phyloP scores from a whole-genome alignment of 2,113 vertebrate species.

The Chloroceryle aenea region DNA sequence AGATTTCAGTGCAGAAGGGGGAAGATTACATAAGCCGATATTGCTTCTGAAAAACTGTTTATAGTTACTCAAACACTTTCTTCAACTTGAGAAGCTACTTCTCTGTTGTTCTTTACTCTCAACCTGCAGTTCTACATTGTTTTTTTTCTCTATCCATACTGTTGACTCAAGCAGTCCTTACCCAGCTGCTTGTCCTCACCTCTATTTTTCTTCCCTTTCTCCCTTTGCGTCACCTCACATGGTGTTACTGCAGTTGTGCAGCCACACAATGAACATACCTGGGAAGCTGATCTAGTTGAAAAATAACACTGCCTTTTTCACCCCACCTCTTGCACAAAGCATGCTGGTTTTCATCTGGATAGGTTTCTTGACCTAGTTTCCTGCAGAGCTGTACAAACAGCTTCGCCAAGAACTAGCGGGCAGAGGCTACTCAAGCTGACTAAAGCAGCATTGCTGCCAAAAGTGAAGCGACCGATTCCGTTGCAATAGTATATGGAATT shows the following conservation, averaged over 20 bases:
- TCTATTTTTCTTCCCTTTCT: neutral
- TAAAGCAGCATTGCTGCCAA: neutral
- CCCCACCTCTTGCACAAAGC: neutral
- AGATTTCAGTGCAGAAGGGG: neutral
- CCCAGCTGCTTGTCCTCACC: neutral
- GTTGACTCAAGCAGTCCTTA: neutral
- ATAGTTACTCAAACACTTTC: neutral
- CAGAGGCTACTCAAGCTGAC: slow-evolving; percentile 22
- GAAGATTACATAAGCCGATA: neutral
- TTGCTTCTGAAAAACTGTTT: slow-evolving; percentile 30
- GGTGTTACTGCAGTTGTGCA: neutral
- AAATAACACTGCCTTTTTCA: neutral
- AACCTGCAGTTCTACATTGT: neutral
- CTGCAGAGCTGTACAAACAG: neutral
- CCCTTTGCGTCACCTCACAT: neutral
- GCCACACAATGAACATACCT: neutral
- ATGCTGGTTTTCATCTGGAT: neutral
- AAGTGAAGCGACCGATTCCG: neutral
- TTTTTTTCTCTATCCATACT: neutral
- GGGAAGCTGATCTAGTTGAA: neutral
- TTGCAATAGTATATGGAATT: neutral
- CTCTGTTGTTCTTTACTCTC: neutral
- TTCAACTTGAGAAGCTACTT: neutral
- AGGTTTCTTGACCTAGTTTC: slow-evolving; percentile 65
- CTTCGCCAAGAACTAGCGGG: slow-evolving; percentile 42